phyloP scores from a whole-genome alignment of 1,140 invertebrate genomes.

The Temnothorax longispinosus region DNA sequence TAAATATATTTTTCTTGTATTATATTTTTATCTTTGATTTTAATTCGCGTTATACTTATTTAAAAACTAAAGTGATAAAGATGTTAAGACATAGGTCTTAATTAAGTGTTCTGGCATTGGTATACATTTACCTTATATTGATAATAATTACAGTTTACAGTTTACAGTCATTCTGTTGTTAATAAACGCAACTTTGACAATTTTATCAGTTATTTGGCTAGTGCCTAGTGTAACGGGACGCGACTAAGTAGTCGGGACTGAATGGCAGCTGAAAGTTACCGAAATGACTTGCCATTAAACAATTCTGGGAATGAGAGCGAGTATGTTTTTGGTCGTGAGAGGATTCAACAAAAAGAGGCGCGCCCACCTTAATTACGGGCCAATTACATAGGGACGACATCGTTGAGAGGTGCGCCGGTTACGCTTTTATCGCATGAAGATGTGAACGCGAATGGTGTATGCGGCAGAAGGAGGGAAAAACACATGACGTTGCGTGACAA shows the following conservation, averaged over 20 bases:
- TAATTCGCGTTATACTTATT: too few species aligned
- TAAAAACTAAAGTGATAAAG: too few species aligned
- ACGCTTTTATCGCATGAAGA: conserved; percentile 52
- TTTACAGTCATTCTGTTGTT: not conserved
- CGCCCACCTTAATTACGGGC: conserved; percentile 70
- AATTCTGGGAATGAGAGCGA: conserved; percentile 12
- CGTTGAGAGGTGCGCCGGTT: conserved; percentile 57
- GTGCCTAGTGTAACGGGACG: not conserved
- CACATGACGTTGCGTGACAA: conserved; percentile 43
- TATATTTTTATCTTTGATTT: too few species aligned
- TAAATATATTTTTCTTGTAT: too few species aligned
- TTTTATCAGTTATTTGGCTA: not conserved
- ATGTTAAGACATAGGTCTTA: too few species aligned
- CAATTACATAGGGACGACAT: conserved; percentile 65
- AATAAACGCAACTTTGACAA: not conserved
- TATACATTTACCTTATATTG: too few species aligned
- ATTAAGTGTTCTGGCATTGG: too few species aligned
- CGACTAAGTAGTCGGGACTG: not conserved
- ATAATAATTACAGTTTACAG: not conserved
- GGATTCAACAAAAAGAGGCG: conserved; percentile 61
- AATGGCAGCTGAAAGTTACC: not conserved
- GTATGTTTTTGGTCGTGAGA: conserved; percentile 26
- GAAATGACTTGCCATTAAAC: not conserved
- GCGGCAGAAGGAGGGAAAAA: conserved; percentile 3
- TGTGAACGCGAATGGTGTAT: conserved; percentile 17